phyloP scores from a whole-genome alignment of 1,140 invertebrate genomes.

The Sycophaga agraensis region DNA sequence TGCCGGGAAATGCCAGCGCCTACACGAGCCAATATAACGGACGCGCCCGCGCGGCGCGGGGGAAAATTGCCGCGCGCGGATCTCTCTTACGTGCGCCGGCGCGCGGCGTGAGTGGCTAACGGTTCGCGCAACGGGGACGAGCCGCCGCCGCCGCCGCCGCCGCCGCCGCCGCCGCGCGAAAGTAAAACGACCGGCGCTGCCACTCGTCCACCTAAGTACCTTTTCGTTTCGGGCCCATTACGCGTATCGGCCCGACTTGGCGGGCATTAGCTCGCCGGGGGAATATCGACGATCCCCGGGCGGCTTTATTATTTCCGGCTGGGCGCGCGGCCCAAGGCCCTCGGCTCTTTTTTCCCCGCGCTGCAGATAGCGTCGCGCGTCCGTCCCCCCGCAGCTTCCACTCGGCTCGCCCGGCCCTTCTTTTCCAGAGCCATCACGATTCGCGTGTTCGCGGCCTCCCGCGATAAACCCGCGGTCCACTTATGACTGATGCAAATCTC shows the following conservation, averaged over 20 bases:
- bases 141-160: conserved; percentile 25
- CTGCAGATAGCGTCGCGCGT: neutral
- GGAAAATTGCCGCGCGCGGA: neutral
- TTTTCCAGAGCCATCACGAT: too few relatives aligned
- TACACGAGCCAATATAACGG: conserved; percentile 17
- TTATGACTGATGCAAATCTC: too few relatives aligned
- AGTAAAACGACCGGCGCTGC: conserved; percentile 29
- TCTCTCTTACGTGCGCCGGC: neutral
- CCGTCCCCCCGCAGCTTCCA: neutral
- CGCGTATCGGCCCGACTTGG: conserved; percentile 2
- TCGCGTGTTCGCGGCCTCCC: too few relatives aligned
- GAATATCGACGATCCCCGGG: too few relatives aligned
- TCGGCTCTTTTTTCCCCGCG: neutral
- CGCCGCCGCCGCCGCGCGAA: conserved; percentile 23
- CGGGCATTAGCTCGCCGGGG: too few relatives aligned
- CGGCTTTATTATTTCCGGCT: too few relatives aligned
- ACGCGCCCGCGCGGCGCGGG: neutral
- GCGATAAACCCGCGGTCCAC: too few relatives aligned
- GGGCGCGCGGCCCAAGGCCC: too few relatives aligned
- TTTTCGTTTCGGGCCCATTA: conserved; percentile 28
- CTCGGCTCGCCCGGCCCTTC: neutral
- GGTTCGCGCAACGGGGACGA: too few relatives aligned
- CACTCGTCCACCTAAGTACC: conserved; percentile 24
- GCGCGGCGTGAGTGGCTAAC: conserved; percentile 23
- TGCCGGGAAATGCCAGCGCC: conserved; percentile 24